These are phyloP conservation scores for Microdon myrmicae DNA, from an alignment of 2,888 invertebrate genomes.

Conservation along the genomic window DNA sequence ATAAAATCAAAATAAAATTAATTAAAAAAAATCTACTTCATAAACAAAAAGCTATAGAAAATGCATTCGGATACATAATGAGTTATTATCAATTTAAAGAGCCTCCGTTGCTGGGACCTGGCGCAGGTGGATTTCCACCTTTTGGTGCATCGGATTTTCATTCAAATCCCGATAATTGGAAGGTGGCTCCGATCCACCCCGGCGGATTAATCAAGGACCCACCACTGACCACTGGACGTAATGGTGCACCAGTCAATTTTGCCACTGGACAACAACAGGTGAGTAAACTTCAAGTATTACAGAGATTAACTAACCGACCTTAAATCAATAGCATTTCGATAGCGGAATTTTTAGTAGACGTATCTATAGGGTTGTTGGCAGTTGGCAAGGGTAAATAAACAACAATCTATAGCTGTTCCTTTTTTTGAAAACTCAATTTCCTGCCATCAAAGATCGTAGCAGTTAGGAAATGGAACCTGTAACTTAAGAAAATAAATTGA, in stretches of 20 bases:
- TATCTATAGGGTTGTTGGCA: too few species aligned
- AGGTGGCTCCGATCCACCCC: constrained; percentile 64
- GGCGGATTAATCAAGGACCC: constrained; percentile 74
- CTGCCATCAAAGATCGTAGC: too few species aligned
- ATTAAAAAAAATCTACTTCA: constrained; percentile 21
- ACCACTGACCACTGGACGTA: constrained; percentile 68
- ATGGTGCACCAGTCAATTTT: constrained; percentile 65
- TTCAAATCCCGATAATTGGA: constrained; percentile 66
- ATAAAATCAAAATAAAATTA: constrained; percentile 16
- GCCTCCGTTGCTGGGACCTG: constrained; percentile 67
- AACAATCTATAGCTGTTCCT: too few species aligned
- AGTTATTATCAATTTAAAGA: constrained; percentile 67
- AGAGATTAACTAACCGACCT: too few species aligned
- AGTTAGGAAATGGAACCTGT: too few species aligned
- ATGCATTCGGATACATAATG: constrained; percentile 58
- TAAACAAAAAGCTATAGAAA: constrained; percentile 37
- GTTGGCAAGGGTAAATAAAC: too few species aligned
- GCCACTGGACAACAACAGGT: constrained; percentile 66
- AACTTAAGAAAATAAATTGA: too few species aligned
- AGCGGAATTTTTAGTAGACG: too few species aligned
- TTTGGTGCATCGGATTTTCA: constrained; percentile 67
- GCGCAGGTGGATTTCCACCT: constrained; percentile 63
- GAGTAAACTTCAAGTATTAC: too few species aligned
- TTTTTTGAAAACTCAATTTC: too few species aligned
- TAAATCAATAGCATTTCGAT: too few species aligned